Evolutionary conservation across 2,797 vertebrate species (phyloP), one percentile per base, ranked within the genome.

Genomic region (Chelonia mydas): DNA sequence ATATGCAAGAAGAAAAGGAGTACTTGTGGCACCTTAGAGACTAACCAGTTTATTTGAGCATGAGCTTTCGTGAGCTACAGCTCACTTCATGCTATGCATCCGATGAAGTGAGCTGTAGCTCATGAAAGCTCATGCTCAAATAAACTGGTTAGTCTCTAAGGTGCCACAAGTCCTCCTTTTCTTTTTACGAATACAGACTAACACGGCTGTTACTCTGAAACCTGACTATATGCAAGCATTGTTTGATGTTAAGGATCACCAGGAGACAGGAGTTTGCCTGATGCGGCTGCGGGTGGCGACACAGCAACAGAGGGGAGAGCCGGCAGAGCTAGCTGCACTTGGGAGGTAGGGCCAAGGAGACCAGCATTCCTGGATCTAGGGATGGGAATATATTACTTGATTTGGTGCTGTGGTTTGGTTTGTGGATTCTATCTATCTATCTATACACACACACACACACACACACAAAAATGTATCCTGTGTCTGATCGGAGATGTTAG

Each of bases 301-400:
- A 19, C 25, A 76, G 21, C 6, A 76, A 28, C 23, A 47, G 72
- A 76, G 2, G 17, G 33, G 61, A 68, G 33, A 68, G 17, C 33
- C 17, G 33, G 33, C 61, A 68, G 21, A 47, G 11, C 27, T 85
- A 16, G 33, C 59, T 25, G 11, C 0, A 0, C 5, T 11, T 0
- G 1, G 1, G 10, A 81, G 9, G 23, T 51, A 86, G 84, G 13
- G 1, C 16, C 72, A 7, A 0, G 1, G 4, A 59, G 28, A 2
- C 41, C 76, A 57, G 17, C 2, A 87, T 2, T 5, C 6, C 3
- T 28, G 19, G n/a, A 37, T 72, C n/a, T 37, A 37, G n/a, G n/a
- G 65, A 10, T 37, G n/a, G n/a, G n/a, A 72, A 72, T 37, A 72
- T 37, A 37, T 9, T 41, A 37, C 11, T 37, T 72, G n/a, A 4